Base-by-base conservation (phyloP, 1,140 invertebrate genomes). In the Drosophila pseudoobscura region DNA sequence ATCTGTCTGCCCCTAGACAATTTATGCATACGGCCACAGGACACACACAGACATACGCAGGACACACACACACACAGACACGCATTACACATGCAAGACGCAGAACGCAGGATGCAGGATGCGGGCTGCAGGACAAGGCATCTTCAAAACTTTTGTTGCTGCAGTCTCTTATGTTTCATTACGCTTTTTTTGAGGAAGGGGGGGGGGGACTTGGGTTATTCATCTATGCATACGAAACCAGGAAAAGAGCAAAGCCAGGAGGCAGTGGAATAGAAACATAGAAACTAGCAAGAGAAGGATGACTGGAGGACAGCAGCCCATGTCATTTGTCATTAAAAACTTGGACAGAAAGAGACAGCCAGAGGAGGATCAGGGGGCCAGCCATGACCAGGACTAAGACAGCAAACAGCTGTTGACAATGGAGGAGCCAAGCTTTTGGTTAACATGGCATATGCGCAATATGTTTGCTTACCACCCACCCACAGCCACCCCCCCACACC, bases 281-380 rank as follows among this genome's bases (percentile, higher is more conserved):
- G 43, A 17, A 17, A 66, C 24, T 13, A 20, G 29, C 9, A 43
- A 13, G 44, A 13, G 44, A 17, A 29, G 35, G 1, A 35, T 6
- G 15, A 26, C 26, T 50, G 22, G 49, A 68, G 68, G 54, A 70
- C 54, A 24, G 63, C 54, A 31, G 63, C 64, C 70, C 69, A 75
- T 82, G 82, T 87, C 82, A 85, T 85, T 88, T 85, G 83, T 87
- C 83, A 85, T 85, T 87, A 71, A 85, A 82, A 80, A 82, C 82
- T 78, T 64, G 73, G 64, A 22, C 50, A 20, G 70, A 61, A 52
- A 11, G 43, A 60, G 62, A 47, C 50, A 47, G 39, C 15, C n/a
- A 45, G 55, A 60, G 46, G 51, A 55, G 46, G 51, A 55, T 53
- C 46, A 43, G 57, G 43, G 31, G 57, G 50, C 41, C 41, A 15